phyloP scores from a whole-genome alignment of 2,797 vertebrate species.

The Monodelphis domestica region DNA sequence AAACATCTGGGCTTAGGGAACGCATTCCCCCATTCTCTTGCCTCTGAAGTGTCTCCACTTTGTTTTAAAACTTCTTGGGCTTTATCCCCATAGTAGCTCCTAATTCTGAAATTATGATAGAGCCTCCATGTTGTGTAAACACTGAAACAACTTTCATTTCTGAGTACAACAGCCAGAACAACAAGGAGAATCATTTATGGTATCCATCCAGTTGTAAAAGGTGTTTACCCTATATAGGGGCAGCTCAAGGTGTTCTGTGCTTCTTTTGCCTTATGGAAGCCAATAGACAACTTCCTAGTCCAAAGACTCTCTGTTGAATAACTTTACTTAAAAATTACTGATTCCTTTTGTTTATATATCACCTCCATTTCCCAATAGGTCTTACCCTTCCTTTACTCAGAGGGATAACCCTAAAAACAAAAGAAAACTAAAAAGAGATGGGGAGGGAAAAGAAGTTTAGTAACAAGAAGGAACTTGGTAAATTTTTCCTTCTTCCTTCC shows the following conservation, averaged over 20 bases:
- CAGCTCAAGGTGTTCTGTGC: neutral
- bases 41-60: neutral
- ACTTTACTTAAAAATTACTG: neutral
- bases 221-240: neutral
- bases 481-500: too few relatives aligned
- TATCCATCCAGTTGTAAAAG: neutral
- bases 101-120: constrained; percentile 28
- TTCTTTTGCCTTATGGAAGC: neutral
- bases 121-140: constrained; percentile 14
- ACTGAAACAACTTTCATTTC: neutral
- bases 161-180: neutral
- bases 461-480: neutral
- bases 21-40: constrained; percentile 48
- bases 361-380: neutral
- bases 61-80: constrained; percentile 5
- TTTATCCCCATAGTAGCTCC: neutral
- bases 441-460: neutral
- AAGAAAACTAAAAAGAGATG: neutral
- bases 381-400: neutral
- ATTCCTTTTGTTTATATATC: neutral
- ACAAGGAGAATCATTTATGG: neutral
- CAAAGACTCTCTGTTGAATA: neutral
- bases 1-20: constrained; percentile 61
- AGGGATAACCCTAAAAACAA: neutral
- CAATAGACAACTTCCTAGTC: neutral